A percentile compares a stretch with the other conserved stretches of the same genome.
These are phyloP conservation scores for Myoxocephalus aenaeus DNA, from an alignment of 2,797 vertebrate species.

Conservation along the genomic window DNA sequence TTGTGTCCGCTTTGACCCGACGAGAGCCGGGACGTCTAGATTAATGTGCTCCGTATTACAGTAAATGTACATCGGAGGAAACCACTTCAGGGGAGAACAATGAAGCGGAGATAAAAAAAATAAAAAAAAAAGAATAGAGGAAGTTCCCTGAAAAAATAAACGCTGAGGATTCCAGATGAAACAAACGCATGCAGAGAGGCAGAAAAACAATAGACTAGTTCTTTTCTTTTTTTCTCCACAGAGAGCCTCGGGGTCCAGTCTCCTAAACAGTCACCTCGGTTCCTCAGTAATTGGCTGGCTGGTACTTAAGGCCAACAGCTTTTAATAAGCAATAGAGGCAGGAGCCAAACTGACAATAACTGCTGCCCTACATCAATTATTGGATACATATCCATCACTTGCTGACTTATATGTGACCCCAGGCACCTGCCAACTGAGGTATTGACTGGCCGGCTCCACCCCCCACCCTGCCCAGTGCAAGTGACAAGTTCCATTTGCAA, in stretches of 20 bases:
- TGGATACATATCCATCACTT: conserved; percentile 89
- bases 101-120: conserved; percentile 56
- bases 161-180: conserved; percentile 45
- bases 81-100: conserved; percentile 78
- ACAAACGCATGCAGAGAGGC: conserved; percentile 22
- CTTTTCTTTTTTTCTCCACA: conserved; percentile 59
- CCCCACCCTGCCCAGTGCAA: conserved; percentile 61
- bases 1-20: conserved; percentile 67
- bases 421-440: conserved; percentile 86
- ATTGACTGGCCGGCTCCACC: conserved; percentile 84
- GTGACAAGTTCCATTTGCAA: conserved; percentile 90
- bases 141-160: conserved; percentile 74
- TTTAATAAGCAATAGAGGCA: conserved; percentile 89
- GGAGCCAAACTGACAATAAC: conserved; percentile 88
- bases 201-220: conserved; percentile 70
- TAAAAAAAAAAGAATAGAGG: conserved; percentile 58
- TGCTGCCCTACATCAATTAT: conserved; percentile 88
- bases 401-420: conserved; percentile 87
- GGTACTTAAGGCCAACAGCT: conserved; percentile 88
- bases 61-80: conserved; percentile 76
- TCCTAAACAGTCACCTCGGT: conserved; percentile 74
- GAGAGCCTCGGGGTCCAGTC: conserved; percentile 68
- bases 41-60: conserved; percentile 70
- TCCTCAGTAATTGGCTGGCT: conserved; percentile 84
- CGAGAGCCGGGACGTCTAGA: conserved; percentile 62